These are phyloP conservation scores for Scartelaos histophorus DNA, from an alignment of 2,113 vertebrate genomes.

Conservation along the genomic window DNA sequence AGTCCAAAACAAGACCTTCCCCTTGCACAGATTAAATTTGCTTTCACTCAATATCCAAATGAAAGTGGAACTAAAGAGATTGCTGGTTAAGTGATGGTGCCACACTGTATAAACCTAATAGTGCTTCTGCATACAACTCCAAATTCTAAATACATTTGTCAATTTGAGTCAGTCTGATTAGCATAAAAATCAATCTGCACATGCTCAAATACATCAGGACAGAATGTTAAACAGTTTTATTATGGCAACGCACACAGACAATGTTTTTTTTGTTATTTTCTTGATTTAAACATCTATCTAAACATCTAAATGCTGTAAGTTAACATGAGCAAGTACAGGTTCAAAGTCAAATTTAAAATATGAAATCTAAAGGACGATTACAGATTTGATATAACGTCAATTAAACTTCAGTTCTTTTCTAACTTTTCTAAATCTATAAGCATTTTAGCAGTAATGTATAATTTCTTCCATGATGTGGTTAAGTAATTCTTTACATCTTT, in stretches of 20 bases:
- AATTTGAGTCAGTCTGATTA: background rate
- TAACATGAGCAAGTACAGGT: no score
- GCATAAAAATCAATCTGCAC: background rate
- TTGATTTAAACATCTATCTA: background rate
- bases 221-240: background rate
- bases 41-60: constrained; percentile 42
- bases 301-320: background rate
- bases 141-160: background rate
- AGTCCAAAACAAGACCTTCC: constrained; percentile 56
- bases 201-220: background rate
- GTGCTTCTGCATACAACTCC: background rate
- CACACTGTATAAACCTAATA: background rate
- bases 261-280: background rate
- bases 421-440: no score
- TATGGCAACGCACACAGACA: background rate
- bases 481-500: background rate
- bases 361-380: no score
- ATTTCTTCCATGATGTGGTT: no score
- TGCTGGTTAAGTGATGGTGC: constrained; percentile 28
- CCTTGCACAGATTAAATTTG: constrained; percentile 60
- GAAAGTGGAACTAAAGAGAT: constrained; percentile 51
- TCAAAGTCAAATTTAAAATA: no score
- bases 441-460: no score
- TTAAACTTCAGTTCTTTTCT: no score
- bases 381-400: no score